Evolutionary conservation across 2,113 vertebrate genomes (phyloP).

Genomic region (Butastur rufipennis): DNA sequence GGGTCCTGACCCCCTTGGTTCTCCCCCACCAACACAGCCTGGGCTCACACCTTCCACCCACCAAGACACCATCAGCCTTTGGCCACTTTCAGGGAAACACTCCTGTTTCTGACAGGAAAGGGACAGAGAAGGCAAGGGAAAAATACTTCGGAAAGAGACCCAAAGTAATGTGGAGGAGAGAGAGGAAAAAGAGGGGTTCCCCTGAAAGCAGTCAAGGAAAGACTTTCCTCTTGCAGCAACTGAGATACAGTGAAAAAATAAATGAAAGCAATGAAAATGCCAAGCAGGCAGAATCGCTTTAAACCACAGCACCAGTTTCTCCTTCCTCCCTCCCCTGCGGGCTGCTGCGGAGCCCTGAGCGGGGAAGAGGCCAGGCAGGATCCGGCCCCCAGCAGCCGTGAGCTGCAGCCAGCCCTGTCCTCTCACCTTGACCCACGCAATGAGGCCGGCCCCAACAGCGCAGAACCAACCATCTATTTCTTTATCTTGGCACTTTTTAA

Average conservation of each 20-base stretch:
- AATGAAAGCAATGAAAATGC: neutral
- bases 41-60: neutral
- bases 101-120: neutral
- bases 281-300: neutral
- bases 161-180: neutral
- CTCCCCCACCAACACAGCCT: fast-evolving
- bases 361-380: neutral
- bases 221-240: neutral
- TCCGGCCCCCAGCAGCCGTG: neutral
- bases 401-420: neutral
- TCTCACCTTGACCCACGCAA: neutral
- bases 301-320: neutral
- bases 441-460: fast-evolving
- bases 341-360: neutral
- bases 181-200: neutral
- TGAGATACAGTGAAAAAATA: neutral
- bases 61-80: neutral
- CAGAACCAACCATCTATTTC: neutral
- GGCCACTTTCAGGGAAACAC: neutral
- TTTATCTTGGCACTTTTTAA: neutral
- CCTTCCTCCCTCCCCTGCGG: neutral
- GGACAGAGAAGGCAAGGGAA: neutral
- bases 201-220: neutral
- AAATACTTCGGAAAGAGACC: neutral
- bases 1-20: neutral